Evolutionary conservation across 2,797 vertebrate genomes (phyloP), one percentile per base, ranked within the genome.

Genomic region (Rhadinocentrus ornatus): DNA sequence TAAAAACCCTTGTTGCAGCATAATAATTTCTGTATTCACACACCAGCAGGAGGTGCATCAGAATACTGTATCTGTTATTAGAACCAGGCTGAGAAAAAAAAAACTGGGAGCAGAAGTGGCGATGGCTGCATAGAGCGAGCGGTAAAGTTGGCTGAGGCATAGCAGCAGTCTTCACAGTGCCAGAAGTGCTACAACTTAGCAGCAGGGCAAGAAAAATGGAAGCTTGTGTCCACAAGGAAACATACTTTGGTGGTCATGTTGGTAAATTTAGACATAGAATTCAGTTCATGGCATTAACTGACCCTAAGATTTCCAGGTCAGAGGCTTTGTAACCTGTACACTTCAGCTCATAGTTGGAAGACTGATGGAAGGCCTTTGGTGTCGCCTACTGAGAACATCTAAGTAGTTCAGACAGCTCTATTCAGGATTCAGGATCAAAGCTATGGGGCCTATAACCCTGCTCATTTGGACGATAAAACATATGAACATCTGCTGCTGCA

Each of bases 401-500:
- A 34, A 52, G 54, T 35, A 29, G 50, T 53, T 26, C 37, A 55
- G 13, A 66, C 16, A 65, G 52, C 55, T 62, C 58, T 54, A 32
- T 67, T 29, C 53, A 27, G n/a, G 50, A 35, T 65, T 29, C 48
- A 24, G 20, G 50, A 82, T 85, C 56, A 77, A 79, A 84, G 67
- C 46, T 31, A 1, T n/a, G 26, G n/a, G 48, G 58, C 31, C 29
- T 69, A 32, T 31, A 61, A 59, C 22, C 55, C 8, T 1, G 41
- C 63, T 60, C 44, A 34, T 50, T 52, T 61, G 9, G 29, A 26
- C 48, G 26, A 44, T 67, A 66, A 44, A 68, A 46, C 34, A 44
- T n/a, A 46, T 39, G 72, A 84, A 57, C 87, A 90, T 86, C 88
- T 87, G 86, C 65, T 74, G 56, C 46, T 66, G 53, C 75, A 64